Evolutionary conservation across 2,888 invertebrate species (phyloP), one percentile per base, ranked within the genome.

Genomic region (Lingula anatina): DNA sequence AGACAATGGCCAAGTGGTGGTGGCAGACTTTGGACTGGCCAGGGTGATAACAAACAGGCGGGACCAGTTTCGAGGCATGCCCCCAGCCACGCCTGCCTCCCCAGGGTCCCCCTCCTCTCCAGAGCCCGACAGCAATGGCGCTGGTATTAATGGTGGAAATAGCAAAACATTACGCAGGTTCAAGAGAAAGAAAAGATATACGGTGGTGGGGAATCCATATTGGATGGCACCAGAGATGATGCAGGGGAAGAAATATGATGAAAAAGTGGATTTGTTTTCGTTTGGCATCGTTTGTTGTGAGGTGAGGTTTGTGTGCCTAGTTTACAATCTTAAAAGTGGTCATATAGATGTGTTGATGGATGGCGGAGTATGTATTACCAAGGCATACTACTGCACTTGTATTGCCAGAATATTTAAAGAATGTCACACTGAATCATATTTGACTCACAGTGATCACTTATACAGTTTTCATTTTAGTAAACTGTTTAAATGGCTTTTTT

Each of bases 161-260:
- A 5, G 51, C 51, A 15, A 52, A 49, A 20, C 21, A n/a, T 54
- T 55, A 24, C 83, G 86, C 53, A 84, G 84, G 44, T 81, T 82
- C 44, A 84, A 87, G 63, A 80, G 91, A 0, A 83, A 90, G 61
- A 93, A 93, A 71, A 82, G 94, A 15, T 94, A 94, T 75, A 95
- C 94, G 0, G 93, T 95, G 26, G 95, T 95, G 0, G 95, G 95
- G 1, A 94, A 92, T 81, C 94, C 95, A 0, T 95, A 93, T 78
- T 95, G 94, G 93, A 95, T 95, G 95, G 95, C 95, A 0, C 95
- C 95, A 0, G 95, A 95, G 78, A 95, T 95, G 95, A 90, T 95
- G 90, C 91, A 89, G 75, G 93, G 93, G 21, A 89, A 90, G 67
- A 89, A 89, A 59, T 95, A 95, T 75, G 94, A 95, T 70, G 94